Conservation (phyloP, 2,113 vertebrate genomes). For the Mandrillus leucophaeus region DNA sequence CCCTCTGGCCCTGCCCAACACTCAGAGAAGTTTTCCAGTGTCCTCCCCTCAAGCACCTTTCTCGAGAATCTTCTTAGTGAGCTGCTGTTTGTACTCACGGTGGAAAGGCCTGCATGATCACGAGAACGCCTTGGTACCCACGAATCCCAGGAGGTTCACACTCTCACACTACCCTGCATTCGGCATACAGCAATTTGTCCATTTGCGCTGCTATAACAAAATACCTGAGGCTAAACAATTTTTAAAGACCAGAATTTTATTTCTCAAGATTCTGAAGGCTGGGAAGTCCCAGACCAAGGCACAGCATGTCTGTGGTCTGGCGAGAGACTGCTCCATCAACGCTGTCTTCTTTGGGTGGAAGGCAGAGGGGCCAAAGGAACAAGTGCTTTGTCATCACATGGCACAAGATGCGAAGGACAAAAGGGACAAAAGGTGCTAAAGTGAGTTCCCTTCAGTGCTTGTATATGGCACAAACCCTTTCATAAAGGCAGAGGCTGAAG, state of each 20-base stretch:
- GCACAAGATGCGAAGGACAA: neutral
- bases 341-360: neutral
- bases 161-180: neutral
- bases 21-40: neutral
- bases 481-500: accelerated
- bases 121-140: accelerated
- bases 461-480: no score
- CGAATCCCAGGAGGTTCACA: neutral
- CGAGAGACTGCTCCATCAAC: neutral
- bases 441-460: neutral
- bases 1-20: neutral
- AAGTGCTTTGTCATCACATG: neutral
- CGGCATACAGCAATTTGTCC: neutral
- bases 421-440: no score
- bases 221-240: neutral
- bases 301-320: accelerated
- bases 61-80: neutral
- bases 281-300: neutral
- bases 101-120: neutral
- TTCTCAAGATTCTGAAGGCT: neutral
- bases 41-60: neutral
- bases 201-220: neutral
- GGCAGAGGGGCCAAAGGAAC: neutral
- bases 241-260: neutral
- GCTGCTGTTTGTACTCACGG: accelerated